phyloP scores from a whole-genome alignment of 2,888 invertebrate species.

The Luperina testacea region DNA sequence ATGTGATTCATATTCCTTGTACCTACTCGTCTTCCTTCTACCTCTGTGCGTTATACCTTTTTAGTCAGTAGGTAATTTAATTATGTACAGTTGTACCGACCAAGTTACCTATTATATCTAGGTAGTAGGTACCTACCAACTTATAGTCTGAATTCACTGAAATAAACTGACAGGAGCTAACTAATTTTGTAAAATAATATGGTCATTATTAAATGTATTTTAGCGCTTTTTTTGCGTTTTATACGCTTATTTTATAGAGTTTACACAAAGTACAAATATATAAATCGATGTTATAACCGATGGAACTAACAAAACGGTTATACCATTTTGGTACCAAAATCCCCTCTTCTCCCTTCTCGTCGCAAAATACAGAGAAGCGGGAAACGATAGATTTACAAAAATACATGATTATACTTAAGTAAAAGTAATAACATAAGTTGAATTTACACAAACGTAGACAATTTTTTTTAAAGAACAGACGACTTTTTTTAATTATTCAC shows the following conservation, averaged over 20 bases:
- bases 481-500: background rate
- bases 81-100: background rate
- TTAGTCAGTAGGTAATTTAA: background rate
- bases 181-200: background rate
- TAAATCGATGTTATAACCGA: background rate
- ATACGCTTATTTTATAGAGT: background rate
- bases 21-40: background rate
- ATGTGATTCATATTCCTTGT: background rate
- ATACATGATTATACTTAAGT: background rate
- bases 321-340: background rate
- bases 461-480: background rate
- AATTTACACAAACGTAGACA: background rate
- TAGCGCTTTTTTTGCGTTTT: too few relatives aligned
- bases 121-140: background rate
- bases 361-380: background rate
- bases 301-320: background rate
- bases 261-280: background rate
- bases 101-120: too few relatives aligned
- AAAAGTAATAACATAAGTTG: background rate
- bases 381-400: background rate
- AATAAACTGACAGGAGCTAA: background rate
- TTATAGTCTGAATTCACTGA: background rate
- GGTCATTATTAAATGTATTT: background rate
- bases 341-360: background rate
- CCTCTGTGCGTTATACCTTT: background rate